Conservation (phyloP, 1,140 invertebrate genomes). For the Drosophila pallidifrons region DNA sequence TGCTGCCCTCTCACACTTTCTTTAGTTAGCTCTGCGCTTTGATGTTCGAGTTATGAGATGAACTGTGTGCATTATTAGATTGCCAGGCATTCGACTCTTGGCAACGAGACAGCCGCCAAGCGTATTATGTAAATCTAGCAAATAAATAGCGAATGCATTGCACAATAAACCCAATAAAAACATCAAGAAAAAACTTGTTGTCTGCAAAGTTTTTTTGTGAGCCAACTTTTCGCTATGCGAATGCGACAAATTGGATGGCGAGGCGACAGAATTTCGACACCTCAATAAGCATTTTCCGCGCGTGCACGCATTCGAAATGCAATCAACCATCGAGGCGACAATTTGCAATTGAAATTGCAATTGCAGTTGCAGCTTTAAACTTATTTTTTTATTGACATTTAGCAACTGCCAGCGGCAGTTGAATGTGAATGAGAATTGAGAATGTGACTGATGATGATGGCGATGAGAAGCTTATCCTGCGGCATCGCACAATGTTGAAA, state of each 20-base stretch:
- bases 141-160: constrained; percentile 20
- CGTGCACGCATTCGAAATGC: constrained; percentile 49
- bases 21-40: neutral
- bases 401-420: neutral
- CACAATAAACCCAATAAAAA: constrained; percentile 4
- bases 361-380: constrained; percentile 43
- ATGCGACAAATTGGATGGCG: neutral
- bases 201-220: neutral
- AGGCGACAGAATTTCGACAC: neutral
- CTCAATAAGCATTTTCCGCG: constrained; percentile 37
- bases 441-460: too few species aligned
- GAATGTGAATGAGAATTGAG: too few species aligned
- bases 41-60: constrained; percentile 36
- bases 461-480: neutral
- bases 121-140: constrained; percentile 34
- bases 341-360: constrained; percentile 6
- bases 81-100: constrained; percentile 35
- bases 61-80: constrained; percentile 46
- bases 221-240: neutral
- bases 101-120: constrained; percentile 22
- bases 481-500: constrained; percentile 38
- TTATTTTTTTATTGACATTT: constrained; percentile 73
- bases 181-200: neutral
- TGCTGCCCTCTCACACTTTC: neutral
- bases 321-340: constrained; percentile 52